phyloP scores from a whole-genome alignment of 2,113 vertebrate species.

The Mormoops blainvillei region DNA sequence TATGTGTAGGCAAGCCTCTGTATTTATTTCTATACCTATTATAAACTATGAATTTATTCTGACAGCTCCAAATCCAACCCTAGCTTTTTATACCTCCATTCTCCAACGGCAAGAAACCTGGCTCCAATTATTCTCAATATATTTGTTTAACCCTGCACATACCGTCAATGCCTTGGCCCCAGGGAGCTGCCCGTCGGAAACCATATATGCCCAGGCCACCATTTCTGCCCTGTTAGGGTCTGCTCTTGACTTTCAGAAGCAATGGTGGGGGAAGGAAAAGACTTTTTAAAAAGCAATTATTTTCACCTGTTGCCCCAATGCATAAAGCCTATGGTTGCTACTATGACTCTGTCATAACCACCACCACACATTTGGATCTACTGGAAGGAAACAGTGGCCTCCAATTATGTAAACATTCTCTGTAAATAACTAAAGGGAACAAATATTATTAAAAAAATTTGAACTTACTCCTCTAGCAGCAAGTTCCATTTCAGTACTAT shows the following conservation, averaged over 20 bases:
- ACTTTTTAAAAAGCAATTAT: not conserved
- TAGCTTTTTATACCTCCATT: not conserved
- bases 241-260: not conserved
- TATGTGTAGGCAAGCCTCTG: not conserved
- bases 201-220: not conserved
- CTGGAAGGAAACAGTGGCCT: not conserved
- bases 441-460: conserved; percentile 22
- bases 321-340: not conserved
- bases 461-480: conserved; percentile 89
- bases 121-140: not conserved
- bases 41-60: not conserved
- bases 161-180: not conserved
- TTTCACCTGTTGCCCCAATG: not conserved
- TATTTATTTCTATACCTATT: not conserved
- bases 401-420: not conserved
- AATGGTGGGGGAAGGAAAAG: too few species aligned
- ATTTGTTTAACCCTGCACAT: not conserved
- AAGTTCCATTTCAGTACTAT: conserved; percentile 91
- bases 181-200: not conserved
- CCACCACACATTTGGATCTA: not conserved
- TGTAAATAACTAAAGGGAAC: conserved; percentile 16
- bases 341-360: not conserved
- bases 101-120: not conserved
- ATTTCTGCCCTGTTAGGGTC: not conserved
- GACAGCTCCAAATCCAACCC: not conserved